Percentiles rank a stretch among this genome's conserved stretches.
phyloP scores from a whole-genome alignment of 53 echinoderm and acorn worm species.

The Holothuria leucospilota region DNA sequence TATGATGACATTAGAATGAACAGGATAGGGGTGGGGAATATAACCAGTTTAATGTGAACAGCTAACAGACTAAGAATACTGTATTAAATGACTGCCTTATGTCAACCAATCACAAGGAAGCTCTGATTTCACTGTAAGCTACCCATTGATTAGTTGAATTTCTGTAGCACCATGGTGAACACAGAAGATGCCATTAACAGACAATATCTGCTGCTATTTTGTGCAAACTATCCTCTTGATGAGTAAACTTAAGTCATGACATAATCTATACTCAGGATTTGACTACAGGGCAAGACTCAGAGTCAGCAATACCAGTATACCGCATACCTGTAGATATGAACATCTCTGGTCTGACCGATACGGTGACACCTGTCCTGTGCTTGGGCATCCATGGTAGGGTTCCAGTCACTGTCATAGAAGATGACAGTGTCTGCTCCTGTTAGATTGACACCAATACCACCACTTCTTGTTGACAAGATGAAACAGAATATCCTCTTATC shows the following conservation, averaged over 20 bases:
- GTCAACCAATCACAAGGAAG: too few relatives aligned
- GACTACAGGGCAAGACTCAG: background rate
- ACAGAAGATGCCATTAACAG: background rate
- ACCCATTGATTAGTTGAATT: background rate
- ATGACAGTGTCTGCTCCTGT: slow-evolving; percentile 97
- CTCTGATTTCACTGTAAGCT: too few relatives aligned
- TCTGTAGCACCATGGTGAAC: background rate
- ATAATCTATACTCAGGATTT: background rate
- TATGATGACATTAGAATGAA: too few relatives aligned
- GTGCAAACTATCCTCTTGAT: background rate
- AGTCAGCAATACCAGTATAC: background rate
- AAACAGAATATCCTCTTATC: slow-evolving; percentile 97
- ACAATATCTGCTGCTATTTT: background rate
- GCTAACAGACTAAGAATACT: too few relatives aligned
- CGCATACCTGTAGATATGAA: slow-evolving; percentile 94
- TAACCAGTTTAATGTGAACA: too few relatives aligned
- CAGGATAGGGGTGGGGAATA: too few relatives aligned
- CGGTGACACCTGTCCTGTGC: slow-evolving; percentile 99
- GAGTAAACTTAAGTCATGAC: background rate
- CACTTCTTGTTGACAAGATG: slow-evolving; percentile 97
- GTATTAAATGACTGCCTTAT: too few relatives aligned
- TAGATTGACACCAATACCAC: slow-evolving; percentile 91
- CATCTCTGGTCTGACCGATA: slow-evolving; percentile 98
- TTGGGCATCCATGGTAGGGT: slow-evolving; percentile 99
- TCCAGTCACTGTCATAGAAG: slow-evolving; percentile 99